Conservation (phyloP, 35 echinoderm and acorn worm genomes). For the Chiridota heheva region DNA sequence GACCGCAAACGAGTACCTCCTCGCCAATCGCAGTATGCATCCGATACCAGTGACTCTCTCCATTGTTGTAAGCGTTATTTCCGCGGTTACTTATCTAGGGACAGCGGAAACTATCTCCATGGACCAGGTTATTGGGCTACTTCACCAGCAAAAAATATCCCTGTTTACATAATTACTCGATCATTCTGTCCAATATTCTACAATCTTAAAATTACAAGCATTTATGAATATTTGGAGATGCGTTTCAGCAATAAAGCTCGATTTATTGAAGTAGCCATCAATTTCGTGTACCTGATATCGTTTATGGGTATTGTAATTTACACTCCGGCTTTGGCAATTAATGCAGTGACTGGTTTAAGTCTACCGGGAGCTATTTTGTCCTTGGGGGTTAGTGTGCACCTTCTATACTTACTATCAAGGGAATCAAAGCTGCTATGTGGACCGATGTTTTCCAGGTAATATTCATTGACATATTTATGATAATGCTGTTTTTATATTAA, state of each 20-base stretch:
- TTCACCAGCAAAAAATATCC: too few species aligned
- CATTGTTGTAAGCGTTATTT: not conserved
- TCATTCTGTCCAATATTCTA: slow-evolving; percentile 21
- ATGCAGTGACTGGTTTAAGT: slow-evolving; percentile 43
- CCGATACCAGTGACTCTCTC: slow-evolving; percentile 16
- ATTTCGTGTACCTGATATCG: not conserved
- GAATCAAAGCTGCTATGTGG: slow-evolving; percentile 60
- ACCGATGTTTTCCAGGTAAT: slow-evolving; percentile 62
- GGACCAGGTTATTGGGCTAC: too few species aligned
- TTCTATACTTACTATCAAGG: slow-evolving; percentile 58
- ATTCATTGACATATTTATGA: too few species aligned
- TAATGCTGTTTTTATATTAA: too few species aligned
- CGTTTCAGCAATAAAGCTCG: slow-evolving; percentile 9
- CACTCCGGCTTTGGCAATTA: slow-evolving; percentile 59
- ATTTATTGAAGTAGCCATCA: not conserved
- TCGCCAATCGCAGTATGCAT: slow-evolving; percentile 23
- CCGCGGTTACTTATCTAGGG: not conserved
- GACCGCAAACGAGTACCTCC: slow-evolving; percentile 10
- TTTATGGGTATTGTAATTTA: slow-evolving; percentile 66
- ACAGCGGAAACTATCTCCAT: too few species aligned
- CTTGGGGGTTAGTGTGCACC: slow-evolving; percentile 40
- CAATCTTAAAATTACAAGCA: not conserved
- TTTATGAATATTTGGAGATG: slow-evolving; percentile 36
- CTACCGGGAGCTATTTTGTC: slow-evolving; percentile 24
- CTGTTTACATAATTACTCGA: too few species aligned